Percentiles rank a stretch among this genome's conserved stretches.
Evolutionary conservation across 1,140 invertebrate species (phyloP).

Genomic region (Steinernema feltiae): DNA sequence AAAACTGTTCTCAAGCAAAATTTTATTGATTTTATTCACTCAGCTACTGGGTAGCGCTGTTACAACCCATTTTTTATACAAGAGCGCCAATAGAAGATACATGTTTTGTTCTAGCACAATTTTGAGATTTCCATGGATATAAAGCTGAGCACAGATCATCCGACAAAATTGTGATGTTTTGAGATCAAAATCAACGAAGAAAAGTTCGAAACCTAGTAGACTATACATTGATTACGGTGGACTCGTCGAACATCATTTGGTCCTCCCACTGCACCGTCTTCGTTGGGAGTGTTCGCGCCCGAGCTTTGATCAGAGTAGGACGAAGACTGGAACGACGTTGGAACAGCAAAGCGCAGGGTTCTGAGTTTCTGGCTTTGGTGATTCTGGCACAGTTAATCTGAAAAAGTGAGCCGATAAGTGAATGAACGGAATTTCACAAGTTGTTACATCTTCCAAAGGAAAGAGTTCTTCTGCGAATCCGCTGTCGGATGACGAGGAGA

Average conservation of each 20-base stretch:
- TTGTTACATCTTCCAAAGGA: background rate
- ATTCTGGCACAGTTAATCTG: constrained; percentile 14
- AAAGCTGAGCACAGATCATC: background rate
- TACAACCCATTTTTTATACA: no score
- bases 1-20: background rate
- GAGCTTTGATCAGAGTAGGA: constrained; percentile 18
- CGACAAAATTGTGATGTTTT: background rate
- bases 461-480: background rate
- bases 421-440: no score
- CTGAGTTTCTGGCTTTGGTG: background rate
- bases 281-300: constrained; percentile 9
- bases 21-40: background rate
- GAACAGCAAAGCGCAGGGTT: background rate
- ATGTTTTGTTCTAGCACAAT: background rate
- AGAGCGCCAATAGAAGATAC: no score
- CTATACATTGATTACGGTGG: constrained; percentile 1
- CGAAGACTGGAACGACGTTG: constrained; percentile 4
- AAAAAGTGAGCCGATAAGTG: background rate
- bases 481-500: background rate
- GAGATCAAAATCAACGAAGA: background rate
- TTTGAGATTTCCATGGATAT: background rate
- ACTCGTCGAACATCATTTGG: constrained; percentile 9
- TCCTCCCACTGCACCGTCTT: constrained; percentile 20
- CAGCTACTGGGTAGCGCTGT: background rate
- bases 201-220: background rate